Evolutionary conservation across 92 coral and sea anemone genomes (phyloP).

Genomic region (Phenganax marumi): DNA sequence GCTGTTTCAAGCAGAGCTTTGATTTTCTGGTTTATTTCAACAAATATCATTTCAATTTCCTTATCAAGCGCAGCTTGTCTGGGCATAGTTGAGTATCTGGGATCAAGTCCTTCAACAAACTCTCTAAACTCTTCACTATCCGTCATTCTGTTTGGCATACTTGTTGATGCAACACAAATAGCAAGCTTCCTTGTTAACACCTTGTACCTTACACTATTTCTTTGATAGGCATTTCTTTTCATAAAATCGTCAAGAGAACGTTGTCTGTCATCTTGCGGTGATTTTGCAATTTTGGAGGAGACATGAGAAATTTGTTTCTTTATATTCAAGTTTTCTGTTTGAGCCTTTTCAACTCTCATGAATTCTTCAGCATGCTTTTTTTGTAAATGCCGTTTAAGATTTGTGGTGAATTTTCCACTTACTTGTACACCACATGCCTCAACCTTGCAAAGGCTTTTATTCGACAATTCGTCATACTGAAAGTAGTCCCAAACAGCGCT

Average conservation of each 20-base stretch:
- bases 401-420: slow-evolving; percentile 1
- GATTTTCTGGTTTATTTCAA: slow-evolving; percentile 10
- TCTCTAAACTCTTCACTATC: slow-evolving; percentile 1
- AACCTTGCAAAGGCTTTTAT: no score
- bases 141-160: background rate
- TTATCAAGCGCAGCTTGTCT: slow-evolving; percentile 11
- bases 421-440: no score
- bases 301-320: background rate
- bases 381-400: background rate
- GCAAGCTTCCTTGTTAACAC: slow-evolving; percentile 4
- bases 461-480: no score
- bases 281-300: background rate
- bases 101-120: slow-evolving; percentile 11
- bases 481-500: no score
- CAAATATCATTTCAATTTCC: slow-evolving; percentile 7
- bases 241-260: background rate
- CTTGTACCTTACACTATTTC: background rate
- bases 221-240: slow-evolving; percentile 17
- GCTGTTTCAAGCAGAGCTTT: background rate
- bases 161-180: slow-evolving; percentile 6
- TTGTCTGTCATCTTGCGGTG: background rate
- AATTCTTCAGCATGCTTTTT: background rate
- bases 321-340: background rate
- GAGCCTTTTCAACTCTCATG: background rate
- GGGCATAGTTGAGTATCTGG: slow-evolving; percentile 10